These are phyloP conservation scores for Cynopterus sphinx DNA, from an alignment of 2,797 vertebrate species.

Conservation along the genomic window DNA sequence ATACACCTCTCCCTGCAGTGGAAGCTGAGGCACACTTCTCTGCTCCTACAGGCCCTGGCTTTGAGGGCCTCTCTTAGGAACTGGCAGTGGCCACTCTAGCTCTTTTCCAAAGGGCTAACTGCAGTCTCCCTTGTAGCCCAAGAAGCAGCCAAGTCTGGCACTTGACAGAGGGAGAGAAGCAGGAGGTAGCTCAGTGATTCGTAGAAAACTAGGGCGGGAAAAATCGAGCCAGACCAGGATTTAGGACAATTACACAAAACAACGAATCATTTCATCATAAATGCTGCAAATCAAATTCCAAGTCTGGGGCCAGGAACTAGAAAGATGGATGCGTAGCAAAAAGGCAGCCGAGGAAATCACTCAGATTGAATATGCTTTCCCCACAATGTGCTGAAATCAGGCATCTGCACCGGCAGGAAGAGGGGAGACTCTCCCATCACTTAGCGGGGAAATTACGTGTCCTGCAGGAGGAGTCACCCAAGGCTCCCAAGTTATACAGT, in stretches of 20 bases:
- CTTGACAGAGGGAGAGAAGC: not conserved
- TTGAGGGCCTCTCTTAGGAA: not conserved
- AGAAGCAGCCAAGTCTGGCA: not conserved
- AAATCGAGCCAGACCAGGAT: not conserved
- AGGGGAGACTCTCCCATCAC: not conserved
- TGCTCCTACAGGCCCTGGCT: not conserved
- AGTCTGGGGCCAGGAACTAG: not conserved
- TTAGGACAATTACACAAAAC: not conserved
- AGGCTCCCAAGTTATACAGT: not conserved
- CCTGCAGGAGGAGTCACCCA: not conserved
- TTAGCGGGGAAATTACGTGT: not conserved
- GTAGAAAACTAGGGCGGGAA: not conserved
- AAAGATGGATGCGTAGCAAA: not conserved
- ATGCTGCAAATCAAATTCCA: not conserved
- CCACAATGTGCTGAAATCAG: not conserved
- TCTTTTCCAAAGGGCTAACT: not conserved
- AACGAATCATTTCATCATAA: slow-evolving; percentile 16
- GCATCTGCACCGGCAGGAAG: not conserved
- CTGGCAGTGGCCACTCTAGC: not conserved
- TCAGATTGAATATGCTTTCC: not conserved
- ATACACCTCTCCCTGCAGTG: not conserved
- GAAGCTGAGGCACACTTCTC: not conserved
- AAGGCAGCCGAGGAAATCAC: not conserved
- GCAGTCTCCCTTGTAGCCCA: not conserved
- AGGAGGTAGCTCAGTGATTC: not conserved